These are phyloP conservation scores for Mus minutoides DNA, from an alignment of 2,797 vertebrate species.

Conservation along the genomic window DNA sequence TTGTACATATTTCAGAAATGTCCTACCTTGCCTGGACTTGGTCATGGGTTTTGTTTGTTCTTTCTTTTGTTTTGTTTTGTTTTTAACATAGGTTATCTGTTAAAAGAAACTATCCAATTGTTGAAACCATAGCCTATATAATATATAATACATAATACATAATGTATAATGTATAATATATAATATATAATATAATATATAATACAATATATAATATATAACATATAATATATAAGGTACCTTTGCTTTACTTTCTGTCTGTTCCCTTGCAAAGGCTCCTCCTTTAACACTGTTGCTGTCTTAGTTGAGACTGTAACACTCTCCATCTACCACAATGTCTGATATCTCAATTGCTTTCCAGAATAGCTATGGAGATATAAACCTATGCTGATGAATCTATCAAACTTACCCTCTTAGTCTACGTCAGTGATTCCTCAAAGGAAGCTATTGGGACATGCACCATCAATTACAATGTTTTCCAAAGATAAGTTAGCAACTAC, in stretches of 20 bases:
- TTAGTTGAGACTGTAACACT: neutral
- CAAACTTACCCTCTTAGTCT: neutral
- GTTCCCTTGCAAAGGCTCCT: neutral
- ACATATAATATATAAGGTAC: neutral
- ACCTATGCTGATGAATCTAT: neutral
- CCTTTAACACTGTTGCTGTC: neutral
- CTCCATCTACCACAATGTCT: too few species aligned
- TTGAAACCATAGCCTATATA: too few species aligned
- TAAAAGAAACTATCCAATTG: neutral
- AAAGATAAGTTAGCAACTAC: neutral
- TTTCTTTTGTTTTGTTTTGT: neutral
- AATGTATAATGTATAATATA: too few species aligned
- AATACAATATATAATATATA: too few species aligned
- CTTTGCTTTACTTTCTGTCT: neutral
- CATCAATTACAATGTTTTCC: neutral
- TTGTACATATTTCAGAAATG: neutral
- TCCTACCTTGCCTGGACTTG: neutral
- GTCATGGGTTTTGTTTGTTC: neutral
- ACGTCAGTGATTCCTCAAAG: neutral
- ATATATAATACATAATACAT: neutral
- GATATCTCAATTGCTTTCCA: neutral
- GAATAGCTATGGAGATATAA: neutral
- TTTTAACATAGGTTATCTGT: too few species aligned
- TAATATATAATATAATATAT: too few species aligned
- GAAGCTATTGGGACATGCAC: rapidly evolving